These are phyloP conservation scores for Monopterus albus DNA, from an alignment of 2,113 vertebrate genomes.

Conservation along the genomic window DNA sequence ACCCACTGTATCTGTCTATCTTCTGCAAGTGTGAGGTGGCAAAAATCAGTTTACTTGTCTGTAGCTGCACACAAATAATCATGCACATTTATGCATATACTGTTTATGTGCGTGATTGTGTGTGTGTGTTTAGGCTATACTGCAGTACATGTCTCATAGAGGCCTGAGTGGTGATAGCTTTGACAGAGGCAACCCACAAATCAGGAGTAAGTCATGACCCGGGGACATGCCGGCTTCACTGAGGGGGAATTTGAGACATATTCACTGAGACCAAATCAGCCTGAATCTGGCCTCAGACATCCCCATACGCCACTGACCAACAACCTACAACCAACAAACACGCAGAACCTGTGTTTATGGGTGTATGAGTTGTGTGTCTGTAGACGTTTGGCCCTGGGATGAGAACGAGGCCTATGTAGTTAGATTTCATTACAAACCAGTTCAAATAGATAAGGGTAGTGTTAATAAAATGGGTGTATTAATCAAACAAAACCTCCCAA, in stretches of 20 bases:
- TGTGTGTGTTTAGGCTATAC: slow-evolving; percentile 30
- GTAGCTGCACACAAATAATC: background rate
- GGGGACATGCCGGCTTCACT: slow-evolving; percentile 76
- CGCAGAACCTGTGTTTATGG: slow-evolving; percentile 34
- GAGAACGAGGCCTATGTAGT: too few species aligned
- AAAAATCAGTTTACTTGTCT: background rate
- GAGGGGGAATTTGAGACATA: slow-evolving; percentile 79
- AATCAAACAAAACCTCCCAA: background rate
- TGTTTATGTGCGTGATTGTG: slow-evolving; percentile 5
- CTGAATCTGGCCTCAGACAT: slow-evolving; percentile 71
- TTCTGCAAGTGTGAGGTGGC: background rate
- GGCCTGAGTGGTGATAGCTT: slow-evolving; percentile 68
- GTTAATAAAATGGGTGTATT: slow-evolving; percentile 1
- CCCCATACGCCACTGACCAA: slow-evolving; percentile 52
- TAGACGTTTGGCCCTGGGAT: background rate
- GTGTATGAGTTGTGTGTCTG: background rate
- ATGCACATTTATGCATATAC: slow-evolving; percentile 19
- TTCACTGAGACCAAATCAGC: slow-evolving; percentile 80
- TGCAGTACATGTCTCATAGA: slow-evolving; percentile 51
- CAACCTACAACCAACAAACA: slow-evolving; percentile 42
- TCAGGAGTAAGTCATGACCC: slow-evolving; percentile 78
- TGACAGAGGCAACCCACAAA: slow-evolving; percentile 79
- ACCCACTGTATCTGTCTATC: too few species aligned
- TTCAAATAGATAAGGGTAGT: background rate
- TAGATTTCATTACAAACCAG: background rate